Percentiles rank a stretch among this genome's conserved stretches.
These are phyloP conservation scores for Norana najaformis DNA, from an alignment of 2,888 invertebrate species.

Conservation along the genomic window DNA sequence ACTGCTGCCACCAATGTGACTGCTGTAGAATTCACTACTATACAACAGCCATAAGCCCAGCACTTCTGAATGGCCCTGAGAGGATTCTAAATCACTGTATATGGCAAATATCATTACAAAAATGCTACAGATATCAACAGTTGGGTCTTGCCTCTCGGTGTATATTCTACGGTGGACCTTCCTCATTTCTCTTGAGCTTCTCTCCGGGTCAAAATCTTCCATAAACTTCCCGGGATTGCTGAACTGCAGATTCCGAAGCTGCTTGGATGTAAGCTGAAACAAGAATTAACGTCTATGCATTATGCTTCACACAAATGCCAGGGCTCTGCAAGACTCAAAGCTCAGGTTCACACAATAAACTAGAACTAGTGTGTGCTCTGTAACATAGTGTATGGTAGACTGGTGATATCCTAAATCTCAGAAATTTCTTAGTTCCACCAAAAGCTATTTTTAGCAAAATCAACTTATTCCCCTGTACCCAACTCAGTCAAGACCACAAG, in stretches of 20 bases:
- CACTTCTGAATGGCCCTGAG: background rate
- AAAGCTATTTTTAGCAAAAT: too few relatives aligned
- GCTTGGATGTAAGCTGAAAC: constrained; percentile 41
- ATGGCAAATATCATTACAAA: background rate
- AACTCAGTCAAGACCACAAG: too few relatives aligned
- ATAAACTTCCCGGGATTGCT: constrained; percentile 58
- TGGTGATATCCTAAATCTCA: too few relatives aligned
- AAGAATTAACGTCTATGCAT: background rate
- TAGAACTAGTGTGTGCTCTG: background rate
- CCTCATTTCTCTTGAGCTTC: constrained; percentile 76
- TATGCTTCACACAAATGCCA: too few relatives aligned
- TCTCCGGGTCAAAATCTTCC: constrained; percentile 72
- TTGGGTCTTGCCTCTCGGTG: constrained; percentile 60
- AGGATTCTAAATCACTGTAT: background rate
- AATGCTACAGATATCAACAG: background rate
- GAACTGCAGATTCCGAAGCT: constrained; percentile 52
- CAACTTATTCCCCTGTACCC: too few relatives aligned
- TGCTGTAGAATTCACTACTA: background rate
- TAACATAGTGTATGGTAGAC: background rate
- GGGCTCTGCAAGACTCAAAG: background rate
- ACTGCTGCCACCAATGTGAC: background rate
- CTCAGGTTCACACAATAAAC: background rate
- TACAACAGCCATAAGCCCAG: background rate
- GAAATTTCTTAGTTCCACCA: too few relatives aligned
- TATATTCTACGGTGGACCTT: constrained; percentile 74